phyloP scores from a whole-genome alignment of 2,113 vertebrate genomes.

The Procavia capensis region DNA sequence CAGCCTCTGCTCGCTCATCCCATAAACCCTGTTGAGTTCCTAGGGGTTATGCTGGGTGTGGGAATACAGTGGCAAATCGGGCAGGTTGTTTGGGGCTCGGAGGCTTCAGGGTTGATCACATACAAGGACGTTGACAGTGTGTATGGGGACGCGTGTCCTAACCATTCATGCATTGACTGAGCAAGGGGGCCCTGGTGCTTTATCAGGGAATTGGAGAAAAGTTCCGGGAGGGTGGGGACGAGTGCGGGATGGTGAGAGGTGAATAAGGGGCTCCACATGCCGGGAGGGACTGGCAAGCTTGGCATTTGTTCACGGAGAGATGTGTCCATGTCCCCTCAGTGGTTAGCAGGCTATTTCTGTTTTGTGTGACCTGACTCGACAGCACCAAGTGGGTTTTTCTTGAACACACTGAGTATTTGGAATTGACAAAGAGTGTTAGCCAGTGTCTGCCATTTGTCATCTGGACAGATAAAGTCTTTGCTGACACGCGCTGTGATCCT shows the following conservation, averaged over 20 bases:
- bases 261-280: not conserved
- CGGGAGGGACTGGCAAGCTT: too few relatives aligned
- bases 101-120: too few relatives aligned
- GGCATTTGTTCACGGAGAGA: too few relatives aligned
- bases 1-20: not conserved
- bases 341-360: not conserved
- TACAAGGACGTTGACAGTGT: fast-evolving
- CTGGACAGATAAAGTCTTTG: not conserved
- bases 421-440: not conserved
- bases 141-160: not conserved
- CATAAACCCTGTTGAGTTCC: not conserved
- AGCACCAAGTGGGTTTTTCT: too few relatives aligned
- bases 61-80: not conserved
- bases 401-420: not conserved
- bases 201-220: not conserved
- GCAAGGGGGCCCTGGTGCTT: not conserved
- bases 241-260: not conserved
- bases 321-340: fast-evolving
- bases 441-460: not conserved
- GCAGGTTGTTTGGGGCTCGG: not conserved
- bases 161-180: not conserved
- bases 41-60: not conserved
- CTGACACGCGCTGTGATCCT: fast-evolving
- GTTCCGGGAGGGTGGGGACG: not conserved
- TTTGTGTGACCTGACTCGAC: too few relatives aligned